These are phyloP conservation scores for Ciconia nigra DNA, from an alignment of 2,797 vertebrate species.

Conservation along the genomic window DNA sequence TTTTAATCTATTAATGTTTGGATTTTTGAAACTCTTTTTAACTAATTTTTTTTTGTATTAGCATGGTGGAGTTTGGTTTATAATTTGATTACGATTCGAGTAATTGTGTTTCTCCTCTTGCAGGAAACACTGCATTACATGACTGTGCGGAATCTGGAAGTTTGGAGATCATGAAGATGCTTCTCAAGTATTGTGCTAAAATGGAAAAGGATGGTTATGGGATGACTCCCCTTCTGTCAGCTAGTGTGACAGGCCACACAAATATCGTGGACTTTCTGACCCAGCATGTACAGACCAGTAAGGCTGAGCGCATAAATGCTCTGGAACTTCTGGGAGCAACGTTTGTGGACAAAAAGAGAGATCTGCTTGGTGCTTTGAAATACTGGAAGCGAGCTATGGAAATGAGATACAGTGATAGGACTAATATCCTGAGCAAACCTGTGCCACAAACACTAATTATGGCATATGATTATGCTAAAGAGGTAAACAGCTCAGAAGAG, in stretches of 20 bases:
- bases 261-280: constrained; percentile 98
- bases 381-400: constrained; percentile 99
- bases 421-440: constrained; percentile 86
- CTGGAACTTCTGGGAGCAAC: constrained; percentile 96
- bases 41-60: background rate
- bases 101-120: constrained; percentile 16
- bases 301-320: constrained; percentile 89
- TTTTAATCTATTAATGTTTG: background rate
- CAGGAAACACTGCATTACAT: constrained; percentile 95
- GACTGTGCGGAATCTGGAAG: constrained; percentile 98
- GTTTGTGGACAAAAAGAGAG: constrained; percentile 97
- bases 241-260: constrained; percentile 96
- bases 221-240: constrained; percentile 97
- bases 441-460: constrained; percentile 92
- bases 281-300: constrained; percentile 89
- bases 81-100: background rate
- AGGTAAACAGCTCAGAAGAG: constrained; percentile 91
- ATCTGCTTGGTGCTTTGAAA: constrained; percentile 94
- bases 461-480: constrained; percentile 96
- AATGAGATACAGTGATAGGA: constrained; percentile 89
- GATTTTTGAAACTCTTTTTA: background rate
- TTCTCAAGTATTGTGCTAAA: constrained; percentile 92
- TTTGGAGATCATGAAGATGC: constrained; percentile 97
- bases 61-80: background rate
- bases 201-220: constrained; percentile 98